These are phyloP conservation scores for Sparidentex hasta DNA, from an alignment of 2,797 vertebrate genomes.

Conservation along the genomic window DNA sequence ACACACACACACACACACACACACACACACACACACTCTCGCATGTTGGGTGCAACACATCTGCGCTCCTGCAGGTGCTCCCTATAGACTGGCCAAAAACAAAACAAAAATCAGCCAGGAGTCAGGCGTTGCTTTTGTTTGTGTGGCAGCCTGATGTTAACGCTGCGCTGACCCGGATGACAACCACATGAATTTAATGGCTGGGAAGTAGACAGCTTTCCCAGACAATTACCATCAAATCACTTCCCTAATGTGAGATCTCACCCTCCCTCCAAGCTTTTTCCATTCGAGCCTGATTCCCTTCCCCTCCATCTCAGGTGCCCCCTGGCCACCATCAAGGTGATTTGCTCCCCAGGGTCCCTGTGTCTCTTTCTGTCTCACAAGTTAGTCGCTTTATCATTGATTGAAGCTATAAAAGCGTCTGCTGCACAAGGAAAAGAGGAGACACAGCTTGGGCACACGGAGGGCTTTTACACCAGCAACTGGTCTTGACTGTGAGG, in stretches of 20 bases:
- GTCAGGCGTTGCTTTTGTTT: neutral
- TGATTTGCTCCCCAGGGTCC: conserved; percentile 18
- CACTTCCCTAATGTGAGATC: neutral
- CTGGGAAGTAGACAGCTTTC: conserved; percentile 49
- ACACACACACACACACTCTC: conserved; percentile 13
- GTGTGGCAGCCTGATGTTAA: conserved; percentile 32
- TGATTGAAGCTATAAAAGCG: conserved; percentile 5
- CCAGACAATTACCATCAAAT: conserved; percentile 48
- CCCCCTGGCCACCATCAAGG: conserved; percentile 14
- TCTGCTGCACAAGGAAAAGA: neutral
- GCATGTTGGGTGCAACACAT: neutral
- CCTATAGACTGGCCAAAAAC: too few relatives aligned
- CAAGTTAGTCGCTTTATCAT: neutral
- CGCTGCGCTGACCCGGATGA: conserved; percentile 41
- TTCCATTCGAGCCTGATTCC: neutral
- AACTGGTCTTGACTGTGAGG: conserved; percentile 15
- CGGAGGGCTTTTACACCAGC: neutral
- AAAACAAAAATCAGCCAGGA: neutral
- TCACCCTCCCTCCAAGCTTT: conserved; percentile 14
- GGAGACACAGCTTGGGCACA: neutral
- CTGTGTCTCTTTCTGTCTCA: neutral
- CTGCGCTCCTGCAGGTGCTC: neutral
- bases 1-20: conserved; percentile 7
- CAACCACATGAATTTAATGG: conserved; percentile 54
- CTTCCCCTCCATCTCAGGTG: conserved; percentile 22